These are phyloP conservation scores for Cryptoblepharus egeriae DNA, from an alignment of 2,797 vertebrate species.

Conservation along the genomic window DNA sequence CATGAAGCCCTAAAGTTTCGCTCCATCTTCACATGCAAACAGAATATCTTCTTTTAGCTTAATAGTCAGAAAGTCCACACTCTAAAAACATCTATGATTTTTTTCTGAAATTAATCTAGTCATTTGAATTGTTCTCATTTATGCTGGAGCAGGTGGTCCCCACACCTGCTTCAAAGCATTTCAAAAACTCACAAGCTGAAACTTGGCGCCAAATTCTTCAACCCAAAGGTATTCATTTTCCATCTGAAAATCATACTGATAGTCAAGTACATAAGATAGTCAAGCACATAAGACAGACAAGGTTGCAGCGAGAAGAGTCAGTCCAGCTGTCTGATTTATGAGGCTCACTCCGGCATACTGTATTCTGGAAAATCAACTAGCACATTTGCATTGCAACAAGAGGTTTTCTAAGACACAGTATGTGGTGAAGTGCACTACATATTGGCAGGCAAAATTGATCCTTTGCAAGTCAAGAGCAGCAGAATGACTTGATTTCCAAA, in stretches of 20 bases:
- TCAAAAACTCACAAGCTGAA: constrained; percentile 35
- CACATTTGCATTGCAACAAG: constrained; percentile 24
- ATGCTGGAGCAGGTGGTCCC: constrained; percentile 29
- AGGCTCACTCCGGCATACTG: constrained; percentile 11
- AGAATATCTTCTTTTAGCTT: background rate
- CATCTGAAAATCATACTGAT: constrained; percentile 23
- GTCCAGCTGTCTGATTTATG: constrained; percentile 38
- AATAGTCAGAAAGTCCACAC: constrained; percentile 9
- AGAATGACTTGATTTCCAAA: constrained; percentile 25
- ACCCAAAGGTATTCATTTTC: constrained; percentile 37
- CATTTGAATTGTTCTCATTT: constrained; percentile 26
- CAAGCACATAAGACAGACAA: constrained; percentile 23
- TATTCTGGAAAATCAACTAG: constrained; percentile 26
- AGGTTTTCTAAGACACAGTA: constrained; percentile 27
- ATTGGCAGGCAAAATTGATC: constrained; percentile 28
- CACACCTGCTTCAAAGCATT: constrained; percentile 41
- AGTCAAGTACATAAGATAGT: constrained; percentile 14
- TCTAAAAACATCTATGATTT: background rate
- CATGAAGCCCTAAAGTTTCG: background rate
- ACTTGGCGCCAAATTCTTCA: constrained; percentile 32
- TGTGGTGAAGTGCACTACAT: constrained; percentile 30
- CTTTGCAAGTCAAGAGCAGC: constrained; percentile 27
- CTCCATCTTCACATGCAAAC: background rate
- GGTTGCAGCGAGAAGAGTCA: constrained; percentile 25
- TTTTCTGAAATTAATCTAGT: constrained; percentile 17